Base-by-base conservation (phyloP, 2,888 invertebrate species). In the Acanthopleura granulata region DNA sequence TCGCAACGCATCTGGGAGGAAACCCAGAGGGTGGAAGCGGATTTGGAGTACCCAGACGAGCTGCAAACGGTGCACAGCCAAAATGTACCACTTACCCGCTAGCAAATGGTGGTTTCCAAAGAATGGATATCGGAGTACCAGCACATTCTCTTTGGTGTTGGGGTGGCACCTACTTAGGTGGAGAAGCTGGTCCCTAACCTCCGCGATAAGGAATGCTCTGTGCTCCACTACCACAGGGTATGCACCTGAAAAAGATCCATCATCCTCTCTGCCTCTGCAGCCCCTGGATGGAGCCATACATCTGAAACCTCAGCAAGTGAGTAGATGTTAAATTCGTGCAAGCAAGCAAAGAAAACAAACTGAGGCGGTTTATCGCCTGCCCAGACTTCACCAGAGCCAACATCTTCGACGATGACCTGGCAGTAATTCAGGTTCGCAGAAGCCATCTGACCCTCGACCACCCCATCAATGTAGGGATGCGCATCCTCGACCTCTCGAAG, bases 1-100 rank as follows among this genome's bases (percentile, higher is more conserved):
- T 27, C 51, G 73, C 50, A 25, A 16, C 49, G 62, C 29, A 71
- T 51, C 50, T n/a, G 49, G 74, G 57, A 25, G 72, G 74, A 16
- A 66, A 74, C 40, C 57, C 57, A 57, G 57, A 57, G 57, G 57
- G 57, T 57, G 3, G n/a, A 57, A 12, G 57, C 1, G 18, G 57
- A 57, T 12, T 12, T 57, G 22, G 57, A 57, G 18, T 57, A 57
- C 22, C 57, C 57, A 57, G 4, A 4, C 3, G 18, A 57, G 3
- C 22, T 57, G 12, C 57, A 57, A 15, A 18, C 18, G 18, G 18
- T 57, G 22, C 57, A 3, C 22, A 9, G n/a, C n/a, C 40, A 57
- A 57, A 9, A 12, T 1, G 18, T 57, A 57, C 57, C 57, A 4
- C 57, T 57, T 1, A 12, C 57, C 1, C 57, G 6, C 3, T 3